A percentile compares a stretch with the other conserved stretches of the same genome.
Conservation (phyloP, 1,140 invertebrate species). For the Galleria mellonella region DNA sequence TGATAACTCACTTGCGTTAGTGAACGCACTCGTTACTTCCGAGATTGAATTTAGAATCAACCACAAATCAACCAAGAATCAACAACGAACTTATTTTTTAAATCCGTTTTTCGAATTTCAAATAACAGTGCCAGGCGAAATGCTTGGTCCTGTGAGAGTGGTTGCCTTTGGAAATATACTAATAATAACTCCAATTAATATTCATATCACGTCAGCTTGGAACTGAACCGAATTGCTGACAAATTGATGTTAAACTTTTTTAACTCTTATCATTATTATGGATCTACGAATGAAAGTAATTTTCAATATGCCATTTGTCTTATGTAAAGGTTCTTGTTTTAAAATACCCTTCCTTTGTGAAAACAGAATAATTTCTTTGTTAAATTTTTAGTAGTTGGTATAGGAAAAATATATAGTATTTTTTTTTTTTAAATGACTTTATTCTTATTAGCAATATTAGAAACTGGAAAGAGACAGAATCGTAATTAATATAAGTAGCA, state of each 20-base stretch:
- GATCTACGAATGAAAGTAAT: too few species aligned
- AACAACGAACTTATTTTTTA: constrained; percentile 19
- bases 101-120: constrained; percentile 9
- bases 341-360: too few species aligned
- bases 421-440: too few species aligned
- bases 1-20: constrained; percentile 70
- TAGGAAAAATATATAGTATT: too few species aligned
- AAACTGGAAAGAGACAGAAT: constrained; percentile 47
- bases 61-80: too few species aligned
- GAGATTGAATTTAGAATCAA: constrained; percentile 42
- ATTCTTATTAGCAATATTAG: constrained; percentile 27
- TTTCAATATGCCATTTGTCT: too few species aligned
- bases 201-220: constrained; percentile 13
- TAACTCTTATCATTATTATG: too few species aligned
- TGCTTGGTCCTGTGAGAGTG: too few species aligned
- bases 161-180: too few species aligned
- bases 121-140: not conserved
- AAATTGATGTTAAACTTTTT: constrained; percentile 21
- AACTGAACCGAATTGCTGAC: constrained; percentile 13
- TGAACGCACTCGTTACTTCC: constrained; percentile 62
- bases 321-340: too few species aligned
- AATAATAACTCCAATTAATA: constrained; percentile 10
- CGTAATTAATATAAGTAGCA: constrained; percentile 39
- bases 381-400: too few species aligned
- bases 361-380: too few species aligned